Conservation (phyloP, 2,113 vertebrate species). For the Salvelinus fontinalis region DNA sequence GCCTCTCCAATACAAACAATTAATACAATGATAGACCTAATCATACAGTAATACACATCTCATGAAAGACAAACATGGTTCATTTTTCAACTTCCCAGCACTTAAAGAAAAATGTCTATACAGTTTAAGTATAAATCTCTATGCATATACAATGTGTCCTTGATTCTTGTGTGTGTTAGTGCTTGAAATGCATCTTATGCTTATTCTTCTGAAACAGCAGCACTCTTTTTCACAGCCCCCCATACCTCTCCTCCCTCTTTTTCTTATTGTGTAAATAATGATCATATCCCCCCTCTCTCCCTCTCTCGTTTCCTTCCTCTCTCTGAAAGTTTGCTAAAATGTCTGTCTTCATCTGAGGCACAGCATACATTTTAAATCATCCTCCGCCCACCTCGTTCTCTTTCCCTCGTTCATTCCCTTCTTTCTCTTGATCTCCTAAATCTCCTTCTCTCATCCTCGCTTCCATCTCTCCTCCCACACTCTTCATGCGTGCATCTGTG, state of each 20-base stretch:
- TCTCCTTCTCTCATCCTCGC: constrained; percentile 23
- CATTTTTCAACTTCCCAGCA: not conserved
- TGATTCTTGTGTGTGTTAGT: constrained; percentile 5
- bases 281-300: constrained; percentile 7
- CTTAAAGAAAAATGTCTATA: constrained; percentile 21
- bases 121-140: constrained; percentile 41
- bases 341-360: constrained; percentile 46
- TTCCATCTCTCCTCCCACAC: constrained; percentile 29
- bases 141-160: constrained; percentile 35
- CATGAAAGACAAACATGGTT: constrained; percentile 8
- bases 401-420: not conserved
- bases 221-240: not conserved
- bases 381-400: constrained; percentile 32
- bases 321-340: constrained; percentile 17
- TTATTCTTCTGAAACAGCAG: not conserved
- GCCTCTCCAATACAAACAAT: constrained; percentile 41
- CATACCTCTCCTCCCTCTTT: constrained; percentile 1
- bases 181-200: not conserved
- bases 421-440: constrained; percentile 31
- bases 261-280: constrained; percentile 29
- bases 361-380: constrained; percentile 39
- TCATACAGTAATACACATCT: constrained; percentile 33
- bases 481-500: constrained; percentile 37
- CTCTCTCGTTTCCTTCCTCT: constrained; percentile 2
- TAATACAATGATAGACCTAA: constrained; percentile 39